Evolutionary conservation across 2,113 vertebrate genomes (phyloP).

Genomic region (Nothocercus julius): DNA sequence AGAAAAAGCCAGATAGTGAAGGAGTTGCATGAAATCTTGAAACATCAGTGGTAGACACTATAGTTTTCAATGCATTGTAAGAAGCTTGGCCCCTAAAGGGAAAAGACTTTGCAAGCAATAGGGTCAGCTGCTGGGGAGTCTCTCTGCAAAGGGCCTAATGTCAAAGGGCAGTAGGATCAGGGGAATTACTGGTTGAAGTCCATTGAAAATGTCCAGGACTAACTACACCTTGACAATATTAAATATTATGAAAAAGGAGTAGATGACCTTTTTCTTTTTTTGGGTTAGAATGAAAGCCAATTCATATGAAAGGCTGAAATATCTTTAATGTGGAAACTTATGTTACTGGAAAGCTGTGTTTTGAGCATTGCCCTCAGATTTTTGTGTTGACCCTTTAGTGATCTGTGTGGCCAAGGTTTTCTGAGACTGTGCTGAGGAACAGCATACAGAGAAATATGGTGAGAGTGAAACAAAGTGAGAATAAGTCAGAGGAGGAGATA

Average conservation of each 20-base stretch:
- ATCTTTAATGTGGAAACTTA: background rate
- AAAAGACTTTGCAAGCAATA: background rate
- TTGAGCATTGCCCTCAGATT: background rate
- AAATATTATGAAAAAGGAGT: background rate
- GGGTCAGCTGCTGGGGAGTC: background rate
- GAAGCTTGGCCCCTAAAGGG: background rate
- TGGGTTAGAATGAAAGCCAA: background rate
- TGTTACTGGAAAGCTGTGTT: background rate
- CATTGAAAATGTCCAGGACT: background rate
- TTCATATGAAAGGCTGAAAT: background rate
- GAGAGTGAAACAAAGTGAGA: background rate
- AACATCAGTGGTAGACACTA: background rate
- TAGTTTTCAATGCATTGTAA: background rate
- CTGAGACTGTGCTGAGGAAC: background rate
- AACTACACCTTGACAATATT: background rate
- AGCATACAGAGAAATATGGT: background rate
- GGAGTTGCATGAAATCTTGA: background rate
- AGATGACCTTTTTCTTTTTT: background rate
- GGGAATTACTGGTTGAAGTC: background rate
- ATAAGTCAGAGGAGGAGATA: background rate
- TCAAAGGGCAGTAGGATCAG: background rate
- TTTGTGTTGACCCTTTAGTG: background rate
- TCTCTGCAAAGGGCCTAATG: background rate
- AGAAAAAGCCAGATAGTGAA: background rate
- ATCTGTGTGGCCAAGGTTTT: background rate